These are phyloP conservation scores for Sitodiplosis mosellana DNA, from an alignment of 1,140 invertebrate species.

Conservation along the genomic window DNA sequence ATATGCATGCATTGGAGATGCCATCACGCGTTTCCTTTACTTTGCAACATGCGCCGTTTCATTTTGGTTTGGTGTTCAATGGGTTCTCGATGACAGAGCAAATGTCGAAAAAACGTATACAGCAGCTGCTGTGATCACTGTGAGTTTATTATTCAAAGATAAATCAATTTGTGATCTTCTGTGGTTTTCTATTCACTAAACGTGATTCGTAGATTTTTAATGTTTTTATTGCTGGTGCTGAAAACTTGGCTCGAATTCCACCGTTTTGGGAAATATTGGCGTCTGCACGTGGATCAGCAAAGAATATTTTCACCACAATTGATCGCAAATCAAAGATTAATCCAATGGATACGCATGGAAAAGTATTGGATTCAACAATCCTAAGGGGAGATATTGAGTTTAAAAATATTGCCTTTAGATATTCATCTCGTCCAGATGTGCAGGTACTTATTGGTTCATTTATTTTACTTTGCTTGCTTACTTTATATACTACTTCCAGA, in stretches of 20 bases:
- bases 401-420: conserved; percentile 53
- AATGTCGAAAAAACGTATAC: conserved; percentile 34
- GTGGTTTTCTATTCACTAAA: conserved; percentile 64
- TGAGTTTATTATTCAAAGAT: conserved; percentile 29
- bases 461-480: too few relatives aligned
- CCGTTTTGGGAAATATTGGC: conserved; percentile 63
- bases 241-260: conserved; percentile 72
- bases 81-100: conserved; percentile 37
- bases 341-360: conserved; percentile 37
- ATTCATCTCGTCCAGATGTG: conserved; percentile 60
- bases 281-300: conserved; percentile 61
- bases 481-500: conserved; percentile 11
- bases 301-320: conserved; percentile 57
- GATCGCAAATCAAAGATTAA: conserved; percentile 56
- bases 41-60: conserved; percentile 56
- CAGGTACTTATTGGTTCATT: conserved; percentile 33
- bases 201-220: conserved; percentile 42
- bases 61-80: conserved; percentile 62
- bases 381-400: conserved; percentile 54
- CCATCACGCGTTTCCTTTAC: conserved; percentile 51
- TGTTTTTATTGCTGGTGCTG: conserved; percentile 64
- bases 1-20: conserved; percentile 43
- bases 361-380: conserved; percentile 31
- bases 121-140: conserved; percentile 44
- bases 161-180: too few relatives aligned